These are phyloP conservation scores for Ceratitis capitata DNA, from an alignment of 1,140 invertebrate genomes.

Conservation along the genomic window DNA sequence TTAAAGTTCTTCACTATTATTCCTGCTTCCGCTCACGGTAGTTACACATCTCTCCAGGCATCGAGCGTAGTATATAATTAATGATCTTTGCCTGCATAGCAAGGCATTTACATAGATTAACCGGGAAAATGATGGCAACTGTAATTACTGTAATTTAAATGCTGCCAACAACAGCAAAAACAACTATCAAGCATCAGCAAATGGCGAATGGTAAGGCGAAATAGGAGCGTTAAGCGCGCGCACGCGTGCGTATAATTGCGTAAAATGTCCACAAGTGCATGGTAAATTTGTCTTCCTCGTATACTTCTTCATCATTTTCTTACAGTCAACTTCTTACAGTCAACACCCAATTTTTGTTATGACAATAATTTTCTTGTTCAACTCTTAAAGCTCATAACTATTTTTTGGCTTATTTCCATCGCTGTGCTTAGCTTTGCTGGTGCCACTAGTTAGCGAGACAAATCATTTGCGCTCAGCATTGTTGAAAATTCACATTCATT, in stretches of 20 bases:
- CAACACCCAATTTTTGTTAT: too few species aligned
- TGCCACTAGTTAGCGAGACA: background rate
- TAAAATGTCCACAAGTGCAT: background rate
- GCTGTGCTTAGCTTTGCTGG: background rate
- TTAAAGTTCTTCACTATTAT: background rate
- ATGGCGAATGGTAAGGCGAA: background rate
- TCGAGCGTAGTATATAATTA: background rate
- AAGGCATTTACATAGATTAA: background rate
- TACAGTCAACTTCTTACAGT: background rate
- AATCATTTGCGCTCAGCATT: background rate
- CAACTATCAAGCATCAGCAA: background rate
- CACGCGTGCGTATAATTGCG: background rate
- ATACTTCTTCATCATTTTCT: background rate
- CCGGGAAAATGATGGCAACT: background rate
- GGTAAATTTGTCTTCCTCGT: background rate
- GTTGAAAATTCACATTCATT: background rate
- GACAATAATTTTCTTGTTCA: too few species aligned
- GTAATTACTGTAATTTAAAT: constrained; percentile 24
- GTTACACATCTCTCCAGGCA: background rate
- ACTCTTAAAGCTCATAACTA: too few species aligned
- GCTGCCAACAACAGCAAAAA: too few species aligned
- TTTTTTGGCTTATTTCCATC: background rate
- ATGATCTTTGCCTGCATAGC: background rate
- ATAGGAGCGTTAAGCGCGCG: background rate
- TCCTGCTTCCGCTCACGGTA: too few species aligned